Percentiles rank a stretch among this genome's conserved stretches.
Evolutionary conservation across 2,797 vertebrate genomes (phyloP).

Genomic region (Antennarius maculatus): DNA sequence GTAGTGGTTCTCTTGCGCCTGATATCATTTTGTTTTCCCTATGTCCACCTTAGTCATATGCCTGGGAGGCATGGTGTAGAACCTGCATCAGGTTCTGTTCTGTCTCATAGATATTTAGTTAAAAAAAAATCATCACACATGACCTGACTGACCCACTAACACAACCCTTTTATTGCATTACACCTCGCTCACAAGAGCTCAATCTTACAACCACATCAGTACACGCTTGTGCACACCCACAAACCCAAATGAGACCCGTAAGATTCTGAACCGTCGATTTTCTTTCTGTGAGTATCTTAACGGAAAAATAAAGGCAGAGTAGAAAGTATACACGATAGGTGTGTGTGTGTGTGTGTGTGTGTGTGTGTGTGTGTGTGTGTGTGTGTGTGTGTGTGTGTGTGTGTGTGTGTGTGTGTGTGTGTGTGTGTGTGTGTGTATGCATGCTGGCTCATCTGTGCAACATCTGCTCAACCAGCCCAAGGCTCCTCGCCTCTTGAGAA

Average conservation of each 20-base stretch:
- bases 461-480: conserved; percentile 78
- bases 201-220: conserved; percentile 37
- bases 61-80: conserved; percentile 19
- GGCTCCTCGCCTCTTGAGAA: conserved; percentile 77
- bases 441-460: conserved; percentile 72
- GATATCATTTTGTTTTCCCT: conserved; percentile 19
- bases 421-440: conserved; percentile 8
- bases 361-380: conserved; percentile 20
- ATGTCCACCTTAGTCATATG: conserved; percentile 40
- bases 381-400: conserved; percentile 25
- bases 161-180: conserved; percentile 32
- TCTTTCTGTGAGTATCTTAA: conserved; percentile 48
- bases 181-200: conserved; percentile 21
- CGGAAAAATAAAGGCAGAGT: conserved; percentile 52
- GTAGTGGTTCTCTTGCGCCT: conserved; percentile 17
- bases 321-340: conserved; percentile 34
- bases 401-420: conserved; percentile 23
- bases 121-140: conserved; percentile 30
- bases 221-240: conserved; percentile 33
- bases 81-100: conserved; percentile 19
- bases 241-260: conserved; percentile 48
- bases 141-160: conserved; percentile 38
- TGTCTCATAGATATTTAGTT: conserved; percentile 26
- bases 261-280: conserved; percentile 22
- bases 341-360: conserved; percentile 8